These are phyloP conservation scores for Fukomys damarensis DNA, from an alignment of 2,113 vertebrate genomes.

Conservation along the genomic window DNA sequence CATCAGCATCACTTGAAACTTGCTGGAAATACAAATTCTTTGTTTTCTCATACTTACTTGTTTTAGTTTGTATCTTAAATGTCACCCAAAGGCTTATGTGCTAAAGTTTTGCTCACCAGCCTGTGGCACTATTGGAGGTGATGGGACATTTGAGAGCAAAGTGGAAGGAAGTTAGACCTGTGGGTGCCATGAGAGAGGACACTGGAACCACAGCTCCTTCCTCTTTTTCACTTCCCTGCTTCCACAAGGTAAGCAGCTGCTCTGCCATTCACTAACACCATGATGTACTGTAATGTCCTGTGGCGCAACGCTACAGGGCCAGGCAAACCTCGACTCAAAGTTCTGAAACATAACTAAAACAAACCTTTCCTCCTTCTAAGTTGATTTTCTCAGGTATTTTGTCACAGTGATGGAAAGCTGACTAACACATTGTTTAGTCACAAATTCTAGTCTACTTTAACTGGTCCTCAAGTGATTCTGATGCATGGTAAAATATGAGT, in stretches of 20 bases:
- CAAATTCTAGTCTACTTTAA: constrained; percentile 1
- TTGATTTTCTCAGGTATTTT: neutral
- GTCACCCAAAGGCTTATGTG: neutral
- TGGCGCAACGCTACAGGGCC: neutral
- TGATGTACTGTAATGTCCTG: neutral
- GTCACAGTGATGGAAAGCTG: neutral
- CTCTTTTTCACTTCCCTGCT: neutral
- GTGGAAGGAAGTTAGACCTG: neutral
- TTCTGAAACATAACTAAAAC: neutral
- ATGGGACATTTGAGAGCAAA: neutral
- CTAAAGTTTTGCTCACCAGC: neutral
- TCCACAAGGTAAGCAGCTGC: neutral
- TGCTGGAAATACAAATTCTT: neutral
- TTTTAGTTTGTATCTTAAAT: neutral
- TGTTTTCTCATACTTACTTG: neutral
- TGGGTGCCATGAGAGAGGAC: too few relatives aligned
- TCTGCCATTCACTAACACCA: neutral
- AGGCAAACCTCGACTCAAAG: neutral
- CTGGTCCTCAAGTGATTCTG: neutral
- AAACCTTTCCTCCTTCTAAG: neutral
- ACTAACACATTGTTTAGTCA: neutral
- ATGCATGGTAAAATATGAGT: neutral
- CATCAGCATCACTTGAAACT: neutral
- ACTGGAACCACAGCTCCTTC: neutral
- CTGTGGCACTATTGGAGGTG: neutral